Base-by-base conservation (phyloP, 1,140 invertebrate genomes). In the Temnothorax longispinosus region DNA sequence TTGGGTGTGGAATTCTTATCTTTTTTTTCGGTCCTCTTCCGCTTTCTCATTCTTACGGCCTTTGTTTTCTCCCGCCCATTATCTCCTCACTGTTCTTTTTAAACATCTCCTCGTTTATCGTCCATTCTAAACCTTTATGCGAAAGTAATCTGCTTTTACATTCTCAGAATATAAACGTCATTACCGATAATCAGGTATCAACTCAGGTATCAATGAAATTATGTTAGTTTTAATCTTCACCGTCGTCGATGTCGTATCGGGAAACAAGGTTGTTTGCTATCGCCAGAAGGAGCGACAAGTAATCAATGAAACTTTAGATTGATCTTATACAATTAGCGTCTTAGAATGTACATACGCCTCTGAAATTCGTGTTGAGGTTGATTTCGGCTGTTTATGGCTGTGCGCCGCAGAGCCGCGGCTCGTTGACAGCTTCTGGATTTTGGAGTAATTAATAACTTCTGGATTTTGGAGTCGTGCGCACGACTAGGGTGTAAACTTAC, bases 1-100 rank as follows among this genome's bases (percentile, higher is more conserved):
- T 93, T 92, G 89, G 76, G 13, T 84, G 62, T 69, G 54, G 72
- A 89, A 92, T 91, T 88, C 84, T 91, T 88, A 87, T 84, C 27
- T 58, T 85, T 76, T 80, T 76, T 77, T 41, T 60, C 54, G 56
- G 4, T 60, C 4, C 60, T 54, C 38, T 78, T 87, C 58, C 80
- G 56, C 64, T 86, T 65, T 52, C 8, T 56, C 32, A 41, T 81
- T 77, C 65, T 85, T 44, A 58, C 27, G 54, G 6, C 18, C 47
- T 60, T 47, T 50, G 21, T 58, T 74, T 74, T 60, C 65, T 72
- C n/a, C 18, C 13, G 3, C 18, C 8, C 50, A 32, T 87, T 87
- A 69, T 71, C 54, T 10, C 11, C 7, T 6, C 35, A 18, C 50
- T 11, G 10, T 60, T 65, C 58, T 64, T 64, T 41, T 69, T 58